Evolutionary conservation across 2,113 vertebrate species (phyloP), one percentile per base, ranked within the genome.

Genomic region (Pica pica): DNA sequence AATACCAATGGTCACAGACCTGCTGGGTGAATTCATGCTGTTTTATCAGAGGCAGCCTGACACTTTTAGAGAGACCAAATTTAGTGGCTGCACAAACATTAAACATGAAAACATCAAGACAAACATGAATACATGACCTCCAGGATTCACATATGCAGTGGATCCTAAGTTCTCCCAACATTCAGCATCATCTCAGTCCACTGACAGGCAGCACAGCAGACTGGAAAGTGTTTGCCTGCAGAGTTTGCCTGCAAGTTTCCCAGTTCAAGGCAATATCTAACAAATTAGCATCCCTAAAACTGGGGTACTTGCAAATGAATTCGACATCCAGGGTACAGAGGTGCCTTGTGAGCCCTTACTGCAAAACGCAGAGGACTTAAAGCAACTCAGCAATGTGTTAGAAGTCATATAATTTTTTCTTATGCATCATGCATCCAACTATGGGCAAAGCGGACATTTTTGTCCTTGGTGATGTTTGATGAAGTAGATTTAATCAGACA

Each of bases 401-500:
- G 7, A 86, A 67, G 5, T 9, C 3, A 20, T 8, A 1, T 3
- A 6, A 18, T 16, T 56, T 75, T 76, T 76, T n/a, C 46, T 31
- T 64, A n/a, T 16, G 67, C 23, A 65, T 79, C 22, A 19, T 75
- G 46, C 37, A 79, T 73, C 24, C 44, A 71, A 0, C 42, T 77
- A n/a, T 10, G 18, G 68, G 60, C 44, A 89, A 87, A 91, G n/a
- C 53, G 26, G 14, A 84, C 11, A 2, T 85, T 89, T 77, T 85
- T 85, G 84, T 80, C 89, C 77, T 94, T 93, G 87, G 37, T 89
- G 81, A 60, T 69, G 46, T 84, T 85, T 94, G 84, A 79, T 69
- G 81, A 68, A 83, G n/a, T 50, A 73, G 84, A 87, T 87, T 82
- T 87, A 94, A 94, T 92, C 73, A 94, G 65, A 82, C 65, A 75